Evolutionary conservation across 2,113 vertebrate genomes (phyloP), one percentile per base, ranked within the genome.

Genomic region (Psittacara wagleri): DNA sequence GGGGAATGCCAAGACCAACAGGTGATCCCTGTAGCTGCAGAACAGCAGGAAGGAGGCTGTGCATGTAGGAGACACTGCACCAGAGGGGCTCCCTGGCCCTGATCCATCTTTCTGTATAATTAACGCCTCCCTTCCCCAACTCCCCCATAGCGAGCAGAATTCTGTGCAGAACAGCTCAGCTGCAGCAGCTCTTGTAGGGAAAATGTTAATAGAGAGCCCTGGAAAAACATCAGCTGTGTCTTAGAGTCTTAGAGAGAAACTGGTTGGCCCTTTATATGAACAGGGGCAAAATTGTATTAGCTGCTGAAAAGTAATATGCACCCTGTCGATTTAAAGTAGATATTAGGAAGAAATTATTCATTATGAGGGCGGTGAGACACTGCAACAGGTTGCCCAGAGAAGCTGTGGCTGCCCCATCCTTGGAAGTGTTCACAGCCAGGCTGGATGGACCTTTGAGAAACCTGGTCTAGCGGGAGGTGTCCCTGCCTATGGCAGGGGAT

Each of bases 1-100:
- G 98, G 96, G 5, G 2, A 25, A 33, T 11, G 98, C 99, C 99
- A 99, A 97, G 95, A 98, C 98, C 99, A 99, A 99, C 99, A 99
- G 99, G 99, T 99, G 99, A 99, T 98, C 97, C 97, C 95, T 91
- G 91, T 97, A 97, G 97, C 97, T 97, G 97, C 94, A 93, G 20
- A 97, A 90, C 98, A 97, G 98, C 98, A 98, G 99, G 99, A 99
- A 98, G 98, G 98, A 97, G 97, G 97, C 97, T 95, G 72, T 79
- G 92, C 95, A 48, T 96, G 97, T 95, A 97, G 97, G 98, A 98
- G 98, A 97, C 97, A 75, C 96, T 97, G 98, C 98, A 97, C 95
- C 96, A 96, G 96, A 98, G 98, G 98, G 97, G 93, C 97, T 97
- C 97, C 97, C 98, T 98, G 98, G 98, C 97, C 92, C 95, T 24